Base-by-base conservation (phyloP, 2,797 vertebrate genomes). In the Rachycentron canadum region DNA sequence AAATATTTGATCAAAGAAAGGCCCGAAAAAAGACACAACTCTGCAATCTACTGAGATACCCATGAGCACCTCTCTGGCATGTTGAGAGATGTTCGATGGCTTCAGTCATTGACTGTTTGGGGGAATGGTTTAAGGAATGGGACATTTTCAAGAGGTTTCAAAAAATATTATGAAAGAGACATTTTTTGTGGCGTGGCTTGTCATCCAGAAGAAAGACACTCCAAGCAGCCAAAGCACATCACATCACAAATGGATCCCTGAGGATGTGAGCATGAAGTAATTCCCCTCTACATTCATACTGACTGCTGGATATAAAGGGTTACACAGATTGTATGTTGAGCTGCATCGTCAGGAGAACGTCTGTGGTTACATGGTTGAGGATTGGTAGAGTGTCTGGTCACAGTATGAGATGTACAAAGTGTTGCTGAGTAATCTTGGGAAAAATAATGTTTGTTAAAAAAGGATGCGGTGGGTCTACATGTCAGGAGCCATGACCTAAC, bases 231-330 rank as follows among this genome's bases (percentile, higher is more conserved):
- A 75, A 72, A 80, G 62, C 47, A 34, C 55, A 76, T 79, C 64
- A 53, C 58, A 78, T 83, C 69, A 58, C 41, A 75, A 60, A 69
- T 55, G 62, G 56, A 67, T 81, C 62, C 78, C 79, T 13, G 28
- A 86, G 74, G 75, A 76, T 52, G 55, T 26, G 68, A 66, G 30
- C n/a, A 3, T 66, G 36, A 57, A 53, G 63, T 47, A 50, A 73
- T 73, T 69, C 53, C 45, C 45, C 57, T 69, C 56, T 58, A 25
- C 59, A 72, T 34, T 64, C 47, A 26, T 53, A 32, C n/a, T 26
- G 16, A 30, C 53, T 70, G 30, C 55, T 61, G 26, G 40, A 55
- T 34, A 59, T 30, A 78, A 75, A 41, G 43, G 55, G 69, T 64
- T 67, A 69, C 38, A 81, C 40, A 23, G 52, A 10, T 53, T 13